These are phyloP conservation scores for Ichneumon xanthorius DNA, from an alignment of 2,888 invertebrate species.

Conservation along the genomic window DNA sequence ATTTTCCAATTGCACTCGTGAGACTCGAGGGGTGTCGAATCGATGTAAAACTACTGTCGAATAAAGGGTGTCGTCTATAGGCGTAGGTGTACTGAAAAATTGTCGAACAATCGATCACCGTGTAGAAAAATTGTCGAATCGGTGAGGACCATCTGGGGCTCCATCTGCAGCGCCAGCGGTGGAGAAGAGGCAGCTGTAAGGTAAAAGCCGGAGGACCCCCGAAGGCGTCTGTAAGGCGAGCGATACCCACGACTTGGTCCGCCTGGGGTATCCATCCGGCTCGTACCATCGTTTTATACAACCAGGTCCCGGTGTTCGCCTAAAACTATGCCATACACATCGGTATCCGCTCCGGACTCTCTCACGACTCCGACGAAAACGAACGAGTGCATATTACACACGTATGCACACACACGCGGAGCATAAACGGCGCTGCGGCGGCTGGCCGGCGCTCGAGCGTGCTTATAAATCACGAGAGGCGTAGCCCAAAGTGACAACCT, in stretches of 20 bases:
- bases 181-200: conserved; percentile 77
- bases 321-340: conserved; percentile 47
- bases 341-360: conserved; percentile 28
- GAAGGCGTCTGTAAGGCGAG: conserved; percentile 64
- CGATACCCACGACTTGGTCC: conserved; percentile 55
- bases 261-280: conserved; percentile 25
- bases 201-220: conserved; percentile 69
- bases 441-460: conserved; percentile 64
- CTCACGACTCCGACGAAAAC: conserved; percentile 36
- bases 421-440: conserved; percentile 52
- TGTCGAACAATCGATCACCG: conserved; percentile 62
- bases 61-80: conserved; percentile 50
- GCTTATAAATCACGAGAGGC: conserved; percentile 80
- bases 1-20: conserved; percentile 24
- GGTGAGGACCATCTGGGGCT: conserved; percentile 78
- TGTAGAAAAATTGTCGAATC: conserved; percentile 51
- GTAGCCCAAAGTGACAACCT: conserved; percentile 81
- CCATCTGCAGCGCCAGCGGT: conserved; percentile 73
- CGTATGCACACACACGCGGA: neutral
- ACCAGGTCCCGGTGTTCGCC: conserved; percentile 52
- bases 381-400: conserved; percentile 27
- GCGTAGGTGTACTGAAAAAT: conserved; percentile 47
- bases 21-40: conserved; percentile 37
- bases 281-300: conserved; percentile 47
- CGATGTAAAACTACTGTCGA: conserved; percentile 53